Conservation (phyloP, 64 coral and sea anemone species). For the Acropora yongei region DNA sequence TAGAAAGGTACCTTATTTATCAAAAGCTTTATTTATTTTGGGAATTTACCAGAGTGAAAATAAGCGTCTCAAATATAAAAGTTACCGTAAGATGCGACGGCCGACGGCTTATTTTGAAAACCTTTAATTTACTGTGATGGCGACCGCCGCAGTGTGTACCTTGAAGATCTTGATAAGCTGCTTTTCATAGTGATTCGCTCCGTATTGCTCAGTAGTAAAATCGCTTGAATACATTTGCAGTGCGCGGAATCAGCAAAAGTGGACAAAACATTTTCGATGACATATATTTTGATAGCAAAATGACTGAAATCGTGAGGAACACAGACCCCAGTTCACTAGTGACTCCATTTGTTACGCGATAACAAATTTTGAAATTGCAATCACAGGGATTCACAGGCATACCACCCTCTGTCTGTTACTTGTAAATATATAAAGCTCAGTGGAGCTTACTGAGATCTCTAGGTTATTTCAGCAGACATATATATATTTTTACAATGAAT, state of each 20-base stretch:
- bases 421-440: too few species aligned
- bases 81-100: background rate
- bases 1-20: too few species aligned
- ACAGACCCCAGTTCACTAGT: constrained; percentile 44
- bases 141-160: constrained; percentile 5
- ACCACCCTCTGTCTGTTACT: too few species aligned
- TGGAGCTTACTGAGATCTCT: too few species aligned
- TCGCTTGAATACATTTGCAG: constrained; percentile 69
- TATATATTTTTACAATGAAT: constrained; percentile 49
- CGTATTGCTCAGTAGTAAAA: constrained; percentile 67
- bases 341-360: too few species aligned
- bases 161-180: constrained; percentile 56
- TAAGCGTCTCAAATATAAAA: too few species aligned
- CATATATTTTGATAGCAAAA: constrained; percentile 66
- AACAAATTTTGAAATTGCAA: too few species aligned
- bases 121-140: constrained; percentile 68
- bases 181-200: constrained; percentile 69
- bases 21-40: too few species aligned
- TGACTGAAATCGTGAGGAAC: constrained; percentile 44
- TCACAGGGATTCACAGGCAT: too few species aligned
- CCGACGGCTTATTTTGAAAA: constrained; percentile 4
- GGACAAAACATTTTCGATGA: constrained; percentile 63
- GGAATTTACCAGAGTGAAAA: too few species aligned
- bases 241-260: constrained; percentile 63
- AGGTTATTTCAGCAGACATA: too few species aligned